A percentile compares a stretch with the other conserved stretches of the same genome.
Conservation (phyloP, 2,888 invertebrate species). For the Chrysotoxum bicinctum region DNA sequence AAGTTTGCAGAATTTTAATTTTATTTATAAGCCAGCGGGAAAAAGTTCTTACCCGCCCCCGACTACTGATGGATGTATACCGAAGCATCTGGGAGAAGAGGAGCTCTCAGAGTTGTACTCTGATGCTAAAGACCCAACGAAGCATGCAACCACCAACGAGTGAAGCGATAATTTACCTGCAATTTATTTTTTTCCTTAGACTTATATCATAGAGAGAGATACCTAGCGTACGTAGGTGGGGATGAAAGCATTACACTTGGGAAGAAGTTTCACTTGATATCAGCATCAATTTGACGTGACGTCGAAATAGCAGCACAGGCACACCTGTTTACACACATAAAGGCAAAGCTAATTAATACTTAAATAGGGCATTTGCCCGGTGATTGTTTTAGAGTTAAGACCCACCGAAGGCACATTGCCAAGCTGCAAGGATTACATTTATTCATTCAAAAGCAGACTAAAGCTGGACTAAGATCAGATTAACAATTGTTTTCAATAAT, state of each 20-base stretch:
- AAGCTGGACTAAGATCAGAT: constrained; percentile 42
- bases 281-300: neutral
- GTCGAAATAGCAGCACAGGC: neutral
- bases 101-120: constrained; percentile 20
- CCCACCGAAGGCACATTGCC: neutral
- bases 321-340: constrained; percentile 23
- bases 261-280: constrained; percentile 22
- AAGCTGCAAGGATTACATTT: neutral
- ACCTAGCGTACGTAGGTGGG: neutral
- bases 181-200: constrained; percentile 8
- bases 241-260: constrained; percentile 23
- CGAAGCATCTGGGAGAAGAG: constrained; percentile 47
- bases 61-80: neutral
- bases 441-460: constrained; percentile 36
- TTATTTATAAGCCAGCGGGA: constrained; percentile 66
- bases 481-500: constrained; percentile 66
- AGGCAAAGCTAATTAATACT: constrained; percentile 39
- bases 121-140: constrained; percentile 8
- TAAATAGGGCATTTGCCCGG: constrained; percentile 33
- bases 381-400: constrained; percentile 17
- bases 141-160: constrained; percentile 50
- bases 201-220: neutral
- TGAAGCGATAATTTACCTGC: constrained; percentile 50
- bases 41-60: constrained; percentile 36
- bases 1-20: constrained; percentile 70